Conservation (phyloP, 2,888 invertebrate genomes). For the Epirrhoe alternata region DNA sequence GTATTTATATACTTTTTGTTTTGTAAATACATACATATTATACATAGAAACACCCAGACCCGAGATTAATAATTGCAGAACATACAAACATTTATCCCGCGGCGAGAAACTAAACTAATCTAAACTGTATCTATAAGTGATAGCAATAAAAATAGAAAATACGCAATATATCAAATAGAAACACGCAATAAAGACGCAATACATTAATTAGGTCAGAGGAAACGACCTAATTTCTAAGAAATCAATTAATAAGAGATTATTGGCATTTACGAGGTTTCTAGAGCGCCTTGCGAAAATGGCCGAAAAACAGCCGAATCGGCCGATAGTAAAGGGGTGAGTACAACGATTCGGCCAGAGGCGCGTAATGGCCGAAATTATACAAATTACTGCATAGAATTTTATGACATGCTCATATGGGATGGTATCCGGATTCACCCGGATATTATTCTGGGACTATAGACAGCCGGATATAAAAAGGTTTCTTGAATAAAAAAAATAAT, state of each 20-base stretch:
- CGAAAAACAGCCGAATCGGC: background rate
- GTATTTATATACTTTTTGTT: too few species aligned
- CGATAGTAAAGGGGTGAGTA: background rate
- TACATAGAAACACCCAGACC: too few species aligned
- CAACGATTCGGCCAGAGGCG: background rate
- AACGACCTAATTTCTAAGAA: background rate
- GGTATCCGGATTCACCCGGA: slow-evolving; percentile 46
- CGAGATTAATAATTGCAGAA: too few species aligned
- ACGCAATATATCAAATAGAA: background rate
- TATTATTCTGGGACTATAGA: slow-evolving; percentile 30
- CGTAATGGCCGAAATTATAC: slow-evolving; percentile 43
- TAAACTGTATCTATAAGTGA: too few species aligned
- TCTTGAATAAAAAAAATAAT: background rate
- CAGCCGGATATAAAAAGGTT: slow-evolving; percentile 6
- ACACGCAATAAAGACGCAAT: background rate
- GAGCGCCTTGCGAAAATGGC: background rate
- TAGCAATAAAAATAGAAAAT: background rate
- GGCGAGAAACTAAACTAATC: too few species aligned
- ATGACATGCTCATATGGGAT: slow-evolving; percentile 55
- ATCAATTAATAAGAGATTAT: background rate
- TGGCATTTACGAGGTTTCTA: background rate
- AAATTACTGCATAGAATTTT: slow-evolving; percentile 49
- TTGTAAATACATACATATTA: too few species aligned
- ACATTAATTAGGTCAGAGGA: background rate
- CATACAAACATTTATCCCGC: too few species aligned